These are phyloP conservation scores for Caenorhabditis sp. DNA, from an alignment of 2,888 invertebrate genomes.

Conservation along the genomic window DNA sequence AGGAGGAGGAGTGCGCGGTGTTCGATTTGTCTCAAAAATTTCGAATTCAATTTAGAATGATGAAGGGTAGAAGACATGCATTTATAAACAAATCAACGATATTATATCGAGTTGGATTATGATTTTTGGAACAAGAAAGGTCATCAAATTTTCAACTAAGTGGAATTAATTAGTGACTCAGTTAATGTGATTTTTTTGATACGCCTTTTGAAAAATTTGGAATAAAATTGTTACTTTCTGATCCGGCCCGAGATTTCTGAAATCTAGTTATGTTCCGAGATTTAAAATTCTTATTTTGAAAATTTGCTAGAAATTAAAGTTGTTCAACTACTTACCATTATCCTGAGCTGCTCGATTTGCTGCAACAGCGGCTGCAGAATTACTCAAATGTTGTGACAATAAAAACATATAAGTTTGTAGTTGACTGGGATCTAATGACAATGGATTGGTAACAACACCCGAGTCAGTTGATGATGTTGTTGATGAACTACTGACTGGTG, in stretches of 20 bases:
- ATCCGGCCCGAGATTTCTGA: too few relatives aligned
- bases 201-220: too few relatives aligned
- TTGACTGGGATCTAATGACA: constrained; percentile 17
- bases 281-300: too few relatives aligned
- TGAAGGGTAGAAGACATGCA: background rate
- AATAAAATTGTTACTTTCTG: too few relatives aligned
- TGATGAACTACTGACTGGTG: background rate
- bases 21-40: too few relatives aligned
- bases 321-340: constrained; percentile 34
- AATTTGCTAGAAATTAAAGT: too few relatives aligned
- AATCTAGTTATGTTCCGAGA: too few relatives aligned
- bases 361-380: constrained; percentile 10
- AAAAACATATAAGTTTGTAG: constrained; percentile 42
- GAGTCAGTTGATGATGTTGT: constrained; percentile 8
- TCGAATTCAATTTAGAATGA: background rate
- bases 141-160: background rate
- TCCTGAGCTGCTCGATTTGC: constrained; percentile 24
- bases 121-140: background rate
- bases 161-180: background rate
- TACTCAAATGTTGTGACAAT: constrained; percentile 42
- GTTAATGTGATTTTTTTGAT: too few relatives aligned
- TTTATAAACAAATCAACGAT: background rate
- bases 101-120: background rate
- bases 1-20: too few relatives aligned
- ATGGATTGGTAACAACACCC: constrained; percentile 8